Evolutionary conservation across 2,797 vertebrate species (phyloP).

Genomic region (Phrynocephalus forsythii): DNA sequence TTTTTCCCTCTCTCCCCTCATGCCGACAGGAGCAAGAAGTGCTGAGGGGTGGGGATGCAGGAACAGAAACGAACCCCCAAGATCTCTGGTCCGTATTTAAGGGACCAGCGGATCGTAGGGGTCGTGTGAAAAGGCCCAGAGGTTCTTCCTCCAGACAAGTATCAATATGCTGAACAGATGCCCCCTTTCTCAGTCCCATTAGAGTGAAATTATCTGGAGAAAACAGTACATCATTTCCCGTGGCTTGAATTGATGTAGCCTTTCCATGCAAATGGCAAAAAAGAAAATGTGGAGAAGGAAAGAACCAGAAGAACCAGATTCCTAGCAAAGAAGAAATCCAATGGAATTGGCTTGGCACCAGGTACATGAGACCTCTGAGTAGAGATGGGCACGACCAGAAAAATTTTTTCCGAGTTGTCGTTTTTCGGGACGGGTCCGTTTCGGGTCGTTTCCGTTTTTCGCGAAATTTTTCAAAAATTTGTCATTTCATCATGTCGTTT

Average conservation of each 20-base stretch:
- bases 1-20: too few species aligned
- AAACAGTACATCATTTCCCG: constrained; percentile 11
- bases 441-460: too few species aligned
- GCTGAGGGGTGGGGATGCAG: too few species aligned
- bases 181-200: fast-evolving
- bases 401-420: too few species aligned
- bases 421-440: too few species aligned
- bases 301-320: constrained; percentile 4
- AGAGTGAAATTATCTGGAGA: background rate
- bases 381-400: constrained; percentile 5
- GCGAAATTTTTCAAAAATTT: too few species aligned
- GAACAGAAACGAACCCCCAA: too few species aligned
- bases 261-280: constrained; percentile 16
- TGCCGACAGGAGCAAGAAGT: too few species aligned
- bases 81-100: too few species aligned
- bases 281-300: background rate
- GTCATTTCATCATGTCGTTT: too few species aligned
- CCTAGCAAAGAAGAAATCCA: constrained; percentile 1
- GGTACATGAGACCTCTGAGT: background rate
- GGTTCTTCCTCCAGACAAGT: background rate
- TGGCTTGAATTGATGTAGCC: background rate
- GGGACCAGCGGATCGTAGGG: too few species aligned
- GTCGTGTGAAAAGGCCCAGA: too few species aligned
- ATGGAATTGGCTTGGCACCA: background rate
- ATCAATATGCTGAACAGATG: background rate